These are phyloP conservation scores for Drosophila dives DNA, from an alignment of 2,888 invertebrate species.

Conservation along the genomic window DNA sequence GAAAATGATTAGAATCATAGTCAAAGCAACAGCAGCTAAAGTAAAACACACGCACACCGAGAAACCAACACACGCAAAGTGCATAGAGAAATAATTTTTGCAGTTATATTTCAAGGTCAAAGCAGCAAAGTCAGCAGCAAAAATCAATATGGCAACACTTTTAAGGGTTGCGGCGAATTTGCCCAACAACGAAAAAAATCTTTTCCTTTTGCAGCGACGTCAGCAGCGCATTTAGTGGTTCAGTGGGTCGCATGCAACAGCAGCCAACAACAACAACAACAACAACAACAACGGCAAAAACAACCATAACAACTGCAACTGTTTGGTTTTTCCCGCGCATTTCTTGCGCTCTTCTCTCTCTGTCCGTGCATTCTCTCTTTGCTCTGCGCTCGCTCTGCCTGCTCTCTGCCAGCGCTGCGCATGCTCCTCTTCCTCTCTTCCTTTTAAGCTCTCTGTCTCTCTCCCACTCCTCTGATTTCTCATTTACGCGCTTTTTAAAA, in stretches of 20 bases:
- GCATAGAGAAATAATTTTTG: constrained; percentile 62
- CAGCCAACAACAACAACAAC: constrained; percentile 25
- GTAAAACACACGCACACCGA: constrained; percentile 28
- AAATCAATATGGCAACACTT: constrained; percentile 78
- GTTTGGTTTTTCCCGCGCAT: constrained; percentile 73
- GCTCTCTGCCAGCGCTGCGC: constrained; percentile 45
- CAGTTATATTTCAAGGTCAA: constrained; percentile 75
- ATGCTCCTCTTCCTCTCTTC: constrained; percentile 23
- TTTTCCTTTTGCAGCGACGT: constrained; percentile 19
- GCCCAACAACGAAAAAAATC: constrained; percentile 22
- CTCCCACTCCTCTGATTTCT: neutral
- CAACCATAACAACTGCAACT: constrained; percentile 41
- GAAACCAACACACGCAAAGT: constrained; percentile 41
- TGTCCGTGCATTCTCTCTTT: constrained; percentile 43
- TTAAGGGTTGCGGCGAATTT: constrained; percentile 79
- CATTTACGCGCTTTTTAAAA: constrained; percentile 29
- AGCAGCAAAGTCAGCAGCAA: constrained; percentile 68
- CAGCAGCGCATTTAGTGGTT: constrained; percentile 61
- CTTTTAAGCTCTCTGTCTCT: neutral
- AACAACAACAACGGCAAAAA: constrained; percentile 26
- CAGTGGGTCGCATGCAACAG: constrained; percentile 73
- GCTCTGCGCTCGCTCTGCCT: constrained; percentile 26
- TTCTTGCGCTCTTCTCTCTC: constrained; percentile 42
- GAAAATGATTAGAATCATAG: constrained; percentile 52
- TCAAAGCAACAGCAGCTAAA: constrained; percentile 51